Evolutionary conservation across 2,888 invertebrate genomes (phyloP).

Genomic region (Melanargia galathea): DNA sequence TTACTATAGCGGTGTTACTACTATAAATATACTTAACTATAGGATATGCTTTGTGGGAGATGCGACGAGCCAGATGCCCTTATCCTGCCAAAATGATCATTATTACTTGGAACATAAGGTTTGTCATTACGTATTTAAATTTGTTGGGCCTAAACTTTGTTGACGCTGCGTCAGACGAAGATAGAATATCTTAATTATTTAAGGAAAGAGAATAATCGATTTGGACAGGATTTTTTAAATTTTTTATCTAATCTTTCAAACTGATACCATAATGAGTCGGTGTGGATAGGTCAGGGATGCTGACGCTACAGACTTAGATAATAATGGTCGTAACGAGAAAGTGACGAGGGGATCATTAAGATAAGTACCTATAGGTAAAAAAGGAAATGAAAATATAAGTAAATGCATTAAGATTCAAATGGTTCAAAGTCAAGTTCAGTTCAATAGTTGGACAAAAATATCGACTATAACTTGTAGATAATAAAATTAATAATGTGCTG

Average conservation of each 20-base stretch:
- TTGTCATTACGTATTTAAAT: slow-evolving; percentile 19
- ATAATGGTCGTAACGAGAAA: slow-evolving; percentile 52
- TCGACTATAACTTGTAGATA: too few species aligned
- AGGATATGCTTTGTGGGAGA: slow-evolving; percentile 45
- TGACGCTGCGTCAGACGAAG: slow-evolving; percentile 3
- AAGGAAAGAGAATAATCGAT: slow-evolving; percentile 16
- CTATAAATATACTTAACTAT: slow-evolving; percentile 67
- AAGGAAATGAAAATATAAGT: too few species aligned
- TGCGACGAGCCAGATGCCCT: slow-evolving; percentile 21
- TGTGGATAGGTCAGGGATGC: slow-evolving; percentile 56
- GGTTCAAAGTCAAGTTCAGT: not conserved
- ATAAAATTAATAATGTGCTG: too few species aligned
- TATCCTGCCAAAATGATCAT: slow-evolving; percentile 31
- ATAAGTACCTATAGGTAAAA: slow-evolving; percentile 53
- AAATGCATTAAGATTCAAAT: slow-evolving; percentile 39
- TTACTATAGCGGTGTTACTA: slow-evolving; percentile 61
- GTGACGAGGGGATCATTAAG: slow-evolving; percentile 54
- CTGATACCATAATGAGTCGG: slow-evolving; percentile 25
- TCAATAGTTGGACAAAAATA: too few species aligned
- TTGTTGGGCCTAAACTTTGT: not conserved
- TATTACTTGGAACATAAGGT: slow-evolving; percentile 20
- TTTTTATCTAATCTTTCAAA: slow-evolving; percentile 31
- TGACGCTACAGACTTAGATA: slow-evolving; percentile 47
- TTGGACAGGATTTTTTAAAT: slow-evolving; percentile 9
- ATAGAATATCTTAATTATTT: too few species aligned